Evolutionary conservation across 2,113 vertebrate genomes (phyloP), one percentile per base, ranked within the genome.

Genomic region (Chamaea fasciata): DNA sequence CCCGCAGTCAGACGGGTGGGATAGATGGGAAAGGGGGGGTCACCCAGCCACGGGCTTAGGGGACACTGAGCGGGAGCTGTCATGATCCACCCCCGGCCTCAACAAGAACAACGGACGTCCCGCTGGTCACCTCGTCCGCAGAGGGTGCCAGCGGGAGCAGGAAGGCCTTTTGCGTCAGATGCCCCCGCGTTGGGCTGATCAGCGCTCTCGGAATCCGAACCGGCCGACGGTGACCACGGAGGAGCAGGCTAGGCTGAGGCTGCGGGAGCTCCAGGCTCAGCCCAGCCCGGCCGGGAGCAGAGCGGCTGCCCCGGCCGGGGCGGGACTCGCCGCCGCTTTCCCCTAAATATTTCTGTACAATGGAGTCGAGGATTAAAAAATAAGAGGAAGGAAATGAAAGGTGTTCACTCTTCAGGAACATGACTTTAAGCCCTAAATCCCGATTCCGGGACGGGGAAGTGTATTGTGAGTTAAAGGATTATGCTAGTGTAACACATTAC

Each of bases 381-480:
- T 41, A 78, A 75, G 63, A 79, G 50, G 69, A 75, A 80, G 92
- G 87, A 95, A 96, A 96, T 96, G 69, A 95, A 96, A 96, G 67
- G 93, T 96, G 78, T 57, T 95, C 78, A 22, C 46, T 94, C 87
- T 89, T 95, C 89, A 78, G 59, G 60, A 96, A 64, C 91, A 75
- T 35, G 88, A 70, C 83, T 96, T 94, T 93, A 96, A 97, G 94
- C 90, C 63, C 88, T 95, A 96, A 96, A 95, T 95, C 94, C 94
- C 60, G 44, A 80, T 79, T 80, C 60, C 19, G 39, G 49, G 93
- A 94, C 27, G 27, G 73, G 22, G 56, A 91, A 81, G 60, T 68
- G 90, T 80, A 93, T 96, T 96, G 95, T 96, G 88, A 94, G 87
- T 88, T 97, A 94, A 91, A 92, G 96, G 94, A 97, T 95, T 97